Base-by-base conservation (phyloP, 2,113 vertebrate genomes). In the Stomatorhinus ivindoensis region DNA sequence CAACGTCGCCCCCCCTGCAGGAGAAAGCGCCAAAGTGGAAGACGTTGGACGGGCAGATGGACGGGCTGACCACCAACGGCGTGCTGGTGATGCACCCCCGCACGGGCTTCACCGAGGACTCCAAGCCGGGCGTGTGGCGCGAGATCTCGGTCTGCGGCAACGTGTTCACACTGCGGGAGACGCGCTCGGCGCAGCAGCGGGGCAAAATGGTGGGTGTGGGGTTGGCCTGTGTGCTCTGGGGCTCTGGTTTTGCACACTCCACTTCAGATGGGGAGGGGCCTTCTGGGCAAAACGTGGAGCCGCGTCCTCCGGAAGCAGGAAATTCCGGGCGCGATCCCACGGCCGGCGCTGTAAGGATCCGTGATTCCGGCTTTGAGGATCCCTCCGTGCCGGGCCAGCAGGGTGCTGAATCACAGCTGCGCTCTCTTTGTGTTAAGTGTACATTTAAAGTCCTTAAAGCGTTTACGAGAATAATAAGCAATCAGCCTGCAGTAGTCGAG, bases 21-120 rank as follows among this genome's bases (percentile, higher is more conserved):
- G 98, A 99, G 92, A 98, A 98, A 86, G 98, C 98, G 47, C 97
- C 97, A 0, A 99, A 99, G 92, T 99, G 98, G 98, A 97, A 97
- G 93, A 97, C 94, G 9, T 94, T 94, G 3, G 97, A 97, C 61
- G 96, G 97, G 1, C 97, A 98, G 92, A 99, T 99, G 98, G 98
- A 99, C n/a, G 98, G 97, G 1, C 95, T 98, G 89, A 99, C 98
- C 89, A 99, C 98, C 48, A 99, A 99, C 55, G 98, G 98, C 0
- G 96, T 99, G 82, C 96, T 99, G 91, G 97, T 99, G 90, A 98
- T 98, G 98, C 97, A 97, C 92, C 98, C 97, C 4, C 95, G 95
- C 21, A 96, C 96, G 24, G 98, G 98, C 84, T 99, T 99, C 94
- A 97, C 94, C 19, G 96, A 97, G 92, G 97, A 97, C 93, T 97